Evolutionary conservation across 1,140 invertebrate genomes (phyloP), one percentile per base, ranked within the genome.

Genomic region (Metopolophium dirhodum): DNA sequence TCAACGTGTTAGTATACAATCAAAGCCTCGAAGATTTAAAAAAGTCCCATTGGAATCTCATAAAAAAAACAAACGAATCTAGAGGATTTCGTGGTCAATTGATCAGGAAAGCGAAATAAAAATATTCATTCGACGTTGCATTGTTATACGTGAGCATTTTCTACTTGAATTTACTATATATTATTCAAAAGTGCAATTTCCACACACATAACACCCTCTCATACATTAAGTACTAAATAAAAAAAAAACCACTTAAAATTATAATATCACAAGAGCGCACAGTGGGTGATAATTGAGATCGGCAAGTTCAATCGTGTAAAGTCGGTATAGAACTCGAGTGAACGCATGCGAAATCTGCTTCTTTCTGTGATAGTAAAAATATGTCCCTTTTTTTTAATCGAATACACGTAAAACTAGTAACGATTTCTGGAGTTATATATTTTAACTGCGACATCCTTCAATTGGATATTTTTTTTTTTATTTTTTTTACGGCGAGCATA

Each of bases 1-100:
- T 45, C 54, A 45, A 90, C 89, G 89, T 90, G 26, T 90, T 90
- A 68, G 88, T 90, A 47, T 26, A 90, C 89, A 90, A 90, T 90
- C 89, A 90, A 68, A 90, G 37, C 57, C 89, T 90, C 57, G 54
- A 90, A 26, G 57, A 45, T 90, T 90, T 45, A 37, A 51, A 61
- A 68, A 68, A 90, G 30, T 90, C 89, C 54, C 37, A 90, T 68
- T n/a, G 41, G 54, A 68, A 68, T 90, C 54, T 68, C 57, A 90
- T 90, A 68, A 61, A 90, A 90, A 68, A 68, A 45, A 90, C 51
- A 90, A 45, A 90, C 45, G 89, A 37, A 90, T 90, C 41, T 68
- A 68, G 45, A 90, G 26, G 89, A 90, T 90, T 90, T 90, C 37
- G 89, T 68, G 89, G 89, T 90, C 54, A 68, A 61, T 90, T 68